These are phyloP conservation scores for Clarias magur DNA, from an alignment of 2,113 vertebrate species.

Conservation along the genomic window DNA sequence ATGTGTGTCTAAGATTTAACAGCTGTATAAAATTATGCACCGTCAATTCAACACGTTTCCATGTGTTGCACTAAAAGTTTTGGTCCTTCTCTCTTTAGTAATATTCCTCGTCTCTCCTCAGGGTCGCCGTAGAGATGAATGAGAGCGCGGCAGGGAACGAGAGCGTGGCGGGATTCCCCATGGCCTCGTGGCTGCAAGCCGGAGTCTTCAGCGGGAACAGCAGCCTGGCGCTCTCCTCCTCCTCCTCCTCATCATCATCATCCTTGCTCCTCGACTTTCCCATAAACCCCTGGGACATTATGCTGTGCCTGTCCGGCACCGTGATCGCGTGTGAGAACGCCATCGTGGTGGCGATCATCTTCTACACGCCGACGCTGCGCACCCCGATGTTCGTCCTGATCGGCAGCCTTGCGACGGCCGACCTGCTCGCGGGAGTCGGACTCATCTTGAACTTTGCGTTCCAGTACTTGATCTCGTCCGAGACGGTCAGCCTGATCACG, in stretches of 20 bases:
- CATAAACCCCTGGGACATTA: conserved; percentile 94
- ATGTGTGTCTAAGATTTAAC: too few relatives aligned
- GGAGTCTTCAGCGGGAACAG: conserved; percentile 61
- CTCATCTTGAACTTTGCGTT: conserved; percentile 97
- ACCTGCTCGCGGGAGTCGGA: conserved; percentile 91
- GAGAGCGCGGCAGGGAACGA: conserved; percentile 76
- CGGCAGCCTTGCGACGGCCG: conserved; percentile 93
- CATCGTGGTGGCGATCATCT: conserved; percentile 93
- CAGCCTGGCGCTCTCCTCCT: conserved; percentile 77
- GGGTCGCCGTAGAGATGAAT: conserved; percentile 75
- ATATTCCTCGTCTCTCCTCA: not conserved
- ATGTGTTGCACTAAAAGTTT: not conserved
- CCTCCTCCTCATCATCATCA: conserved; percentile 67
- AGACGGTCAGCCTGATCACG: conserved; percentile 90
- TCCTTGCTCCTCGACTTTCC: conserved; percentile 63
- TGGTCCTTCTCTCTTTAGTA: not conserved
- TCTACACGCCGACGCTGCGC: conserved; percentile 88
- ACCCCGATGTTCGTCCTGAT: conserved; percentile 95
- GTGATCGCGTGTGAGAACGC: conserved; percentile 96
- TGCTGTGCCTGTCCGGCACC: conserved; percentile 93
- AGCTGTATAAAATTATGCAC: too few relatives aligned
- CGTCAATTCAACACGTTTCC: not conserved
- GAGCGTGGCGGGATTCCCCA: conserved; percentile 55
- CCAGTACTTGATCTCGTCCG: conserved; percentile 90
- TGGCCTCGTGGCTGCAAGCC: conserved; percentile 60